These are phyloP conservation scores for Ochotona princeps DNA, from an alignment of 2,113 vertebrate genomes.

Conservation along the genomic window DNA sequence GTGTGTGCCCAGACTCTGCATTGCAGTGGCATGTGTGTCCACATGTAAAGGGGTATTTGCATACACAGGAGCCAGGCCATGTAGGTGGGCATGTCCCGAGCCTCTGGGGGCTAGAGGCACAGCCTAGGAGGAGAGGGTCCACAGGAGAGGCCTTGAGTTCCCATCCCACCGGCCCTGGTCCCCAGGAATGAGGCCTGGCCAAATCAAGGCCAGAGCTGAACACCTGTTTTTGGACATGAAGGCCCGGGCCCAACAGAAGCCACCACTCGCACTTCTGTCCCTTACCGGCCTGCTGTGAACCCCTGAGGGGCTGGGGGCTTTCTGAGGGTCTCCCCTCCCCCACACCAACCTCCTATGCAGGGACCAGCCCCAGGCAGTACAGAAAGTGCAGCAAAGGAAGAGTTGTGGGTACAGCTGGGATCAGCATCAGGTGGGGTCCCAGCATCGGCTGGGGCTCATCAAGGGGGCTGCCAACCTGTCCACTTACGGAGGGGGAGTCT, in stretches of 20 bases:
- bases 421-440: background rate
- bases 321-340: background rate
- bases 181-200: no score
- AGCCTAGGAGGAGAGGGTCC: no score
- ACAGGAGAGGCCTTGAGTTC: no score
- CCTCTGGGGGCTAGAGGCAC: no score
- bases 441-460: background rate
- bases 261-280: background rate
- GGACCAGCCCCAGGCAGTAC: no score
- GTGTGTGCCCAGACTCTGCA: no score
- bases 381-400: background rate
- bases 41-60: background rate
- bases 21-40: fast-evolving
- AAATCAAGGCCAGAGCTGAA: background rate
- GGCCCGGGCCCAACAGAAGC: no score
- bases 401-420: no score
- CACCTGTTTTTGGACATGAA: background rate
- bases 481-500: no score
- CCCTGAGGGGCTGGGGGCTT: background rate
- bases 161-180: background rate
- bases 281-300: background rate
- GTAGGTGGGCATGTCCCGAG: background rate
- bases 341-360: no score
- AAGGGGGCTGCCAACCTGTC: no score
- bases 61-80: background rate